Evolutionary conservation across 2,113 vertebrate species (phyloP), one percentile per base, ranked within the genome.

Genomic region (Pomatorhinus ruficollis): DNA sequence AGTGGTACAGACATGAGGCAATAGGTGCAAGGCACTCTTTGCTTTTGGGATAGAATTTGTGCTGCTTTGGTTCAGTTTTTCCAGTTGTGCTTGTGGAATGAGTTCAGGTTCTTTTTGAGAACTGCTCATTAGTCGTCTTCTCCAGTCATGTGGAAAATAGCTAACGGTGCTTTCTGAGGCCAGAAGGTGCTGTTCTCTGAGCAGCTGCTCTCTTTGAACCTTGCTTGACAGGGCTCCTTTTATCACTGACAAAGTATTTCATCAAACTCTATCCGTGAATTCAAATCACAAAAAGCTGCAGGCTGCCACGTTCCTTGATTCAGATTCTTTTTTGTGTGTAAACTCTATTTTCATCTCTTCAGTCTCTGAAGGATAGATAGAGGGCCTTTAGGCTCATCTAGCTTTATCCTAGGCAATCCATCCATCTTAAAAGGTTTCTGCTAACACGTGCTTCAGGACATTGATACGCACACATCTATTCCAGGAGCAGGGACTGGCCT

Each of bases 131-230:
- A 93, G 63, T 90, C 11, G 1, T 69, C 23, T 77, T 88, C 45
- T 64, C 25, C 60, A 40, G 37, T 49, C 74, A 44, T 19, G 37
- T 76, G 56, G 60, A 80, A 88, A 81, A 82, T 47, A 83, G 70
- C 63, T 72, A 44, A 53, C 0, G 0, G 65, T 84, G 74, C 59
- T 96, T 79, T 92, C 65, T 39, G 53, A 70, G 61, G 87, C 44
- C 64, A 63, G 87, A 89, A 83, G 83, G 78, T 92, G 57, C 79
- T 87, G 59, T 87, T 92, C 66, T 92, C 33, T 93, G 78, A 83
- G 66, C 79, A 94, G 65, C 85, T 93, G 56, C 52, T 94, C 5
- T 37, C 87, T 96, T 65, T 90, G 78, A 91, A 52, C 72, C 90
- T 91, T 82, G 31, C 70, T 76, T 65, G 40, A 39, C 59, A 90